phyloP scores from a whole-genome alignment of 1,140 invertebrate species.

The Megalopta genalis region DNA sequence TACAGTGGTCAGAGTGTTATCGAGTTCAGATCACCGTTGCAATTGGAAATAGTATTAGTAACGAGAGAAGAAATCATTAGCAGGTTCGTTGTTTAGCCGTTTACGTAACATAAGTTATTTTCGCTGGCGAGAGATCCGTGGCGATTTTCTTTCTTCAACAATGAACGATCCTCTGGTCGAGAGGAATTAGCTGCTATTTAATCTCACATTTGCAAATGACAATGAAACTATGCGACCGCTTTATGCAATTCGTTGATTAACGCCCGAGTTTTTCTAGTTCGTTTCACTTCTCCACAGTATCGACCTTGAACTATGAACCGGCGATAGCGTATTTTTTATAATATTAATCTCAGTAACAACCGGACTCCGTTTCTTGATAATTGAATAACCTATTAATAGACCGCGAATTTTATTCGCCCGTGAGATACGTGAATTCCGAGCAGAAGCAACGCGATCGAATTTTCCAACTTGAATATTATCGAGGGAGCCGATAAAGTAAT shows the following conservation, averaged over 20 bases:
- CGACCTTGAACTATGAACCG: neutral
- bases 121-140: too few species aligned
- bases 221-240: neutral
- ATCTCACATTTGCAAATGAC: conserved; percentile 25
- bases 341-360: neutral
- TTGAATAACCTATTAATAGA: neutral
- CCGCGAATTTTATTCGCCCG: too few species aligned
- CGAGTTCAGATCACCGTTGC: neutral
- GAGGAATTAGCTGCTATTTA: conserved; percentile 7
- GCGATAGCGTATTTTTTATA: neutral
- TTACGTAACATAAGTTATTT: conserved; percentile 1
- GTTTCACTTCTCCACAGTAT: neutral
- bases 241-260: neutral
- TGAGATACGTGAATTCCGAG: too few species aligned
- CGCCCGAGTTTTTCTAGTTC: neutral
- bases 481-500: too few species aligned
- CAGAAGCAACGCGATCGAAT: too few species aligned
- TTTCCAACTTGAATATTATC: too few species aligned
- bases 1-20: too few species aligned
- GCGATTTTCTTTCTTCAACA: neutral
- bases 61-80: neutral
- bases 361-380: neutral
- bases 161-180: neutral
- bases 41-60: neutral
- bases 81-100: neutral